These are phyloP conservation scores for Silurus aristotelis DNA, from an alignment of 2,797 vertebrate genomes.

Conservation along the genomic window DNA sequence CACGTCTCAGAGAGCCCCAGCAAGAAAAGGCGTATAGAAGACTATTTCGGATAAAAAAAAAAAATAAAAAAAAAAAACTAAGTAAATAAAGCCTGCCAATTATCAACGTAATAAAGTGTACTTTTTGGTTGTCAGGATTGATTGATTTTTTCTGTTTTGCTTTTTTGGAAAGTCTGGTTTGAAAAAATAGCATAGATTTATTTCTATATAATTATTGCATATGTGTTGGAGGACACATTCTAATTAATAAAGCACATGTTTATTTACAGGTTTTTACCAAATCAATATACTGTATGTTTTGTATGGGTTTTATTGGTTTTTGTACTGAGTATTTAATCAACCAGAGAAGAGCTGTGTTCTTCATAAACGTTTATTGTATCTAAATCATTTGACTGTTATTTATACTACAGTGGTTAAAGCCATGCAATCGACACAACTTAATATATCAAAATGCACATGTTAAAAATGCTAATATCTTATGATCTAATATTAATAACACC, in stretches of 20 bases:
- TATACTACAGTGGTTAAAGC: too few species aligned
- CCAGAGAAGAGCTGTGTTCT: not conserved
- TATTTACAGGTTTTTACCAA: not conserved
- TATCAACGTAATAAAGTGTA: not conserved
- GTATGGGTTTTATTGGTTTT: not conserved
- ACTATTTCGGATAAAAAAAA: slow-evolving; percentile 65
- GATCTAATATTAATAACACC: not conserved
- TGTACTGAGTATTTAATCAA: not conserved
- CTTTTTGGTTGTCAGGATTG: not conserved
- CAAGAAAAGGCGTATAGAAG: slow-evolving; percentile 71
- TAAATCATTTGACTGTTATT: not conserved
- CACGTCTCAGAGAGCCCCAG: slow-evolving; percentile 58
- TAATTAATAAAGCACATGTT: slow-evolving; percentile 18
- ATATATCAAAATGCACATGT: not conserved
- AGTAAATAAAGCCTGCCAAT: not conserved
- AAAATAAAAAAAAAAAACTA: not conserved
- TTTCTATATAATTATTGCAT: not conserved
- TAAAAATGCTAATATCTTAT: not conserved
- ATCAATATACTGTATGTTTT: not conserved
- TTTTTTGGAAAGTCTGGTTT: not conserved
- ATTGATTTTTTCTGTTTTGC: not conserved
- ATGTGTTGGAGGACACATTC: not conserved
- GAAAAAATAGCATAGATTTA: not conserved
- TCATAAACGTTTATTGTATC: not conserved
- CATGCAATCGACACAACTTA: not conserved